Evolutionary conservation across 2,797 vertebrate species (phyloP).

Genomic region (Acropternis orthonyx): DNA sequence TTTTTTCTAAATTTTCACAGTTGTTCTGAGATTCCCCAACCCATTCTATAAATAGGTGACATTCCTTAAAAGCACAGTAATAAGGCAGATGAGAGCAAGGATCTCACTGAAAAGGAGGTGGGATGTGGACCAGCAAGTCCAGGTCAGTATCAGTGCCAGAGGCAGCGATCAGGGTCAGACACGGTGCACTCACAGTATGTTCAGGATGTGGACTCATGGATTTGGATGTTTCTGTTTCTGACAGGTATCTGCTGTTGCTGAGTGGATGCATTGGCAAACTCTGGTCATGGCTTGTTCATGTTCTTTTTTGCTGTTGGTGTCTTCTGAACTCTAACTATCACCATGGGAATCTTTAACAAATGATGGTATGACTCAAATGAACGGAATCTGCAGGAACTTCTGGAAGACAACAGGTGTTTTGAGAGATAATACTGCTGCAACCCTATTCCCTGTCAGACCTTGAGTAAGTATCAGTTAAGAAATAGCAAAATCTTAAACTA

Average conservation of each 20-base stretch:
- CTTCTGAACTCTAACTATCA: not conserved
- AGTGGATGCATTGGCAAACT: not conserved
- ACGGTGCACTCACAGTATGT: not conserved
- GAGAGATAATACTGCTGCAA: not conserved
- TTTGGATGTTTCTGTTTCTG: not conserved
- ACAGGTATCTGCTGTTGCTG: not conserved
- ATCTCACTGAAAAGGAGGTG: not conserved
- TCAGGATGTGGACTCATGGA: not conserved
- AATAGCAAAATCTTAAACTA: not conserved
- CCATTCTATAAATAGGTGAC: not conserved
- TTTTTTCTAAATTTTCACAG: not conserved
- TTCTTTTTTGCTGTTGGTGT: not conserved
- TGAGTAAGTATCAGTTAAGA: not conserved
- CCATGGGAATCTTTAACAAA: not conserved
- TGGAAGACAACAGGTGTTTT: not conserved
- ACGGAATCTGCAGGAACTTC: not conserved
- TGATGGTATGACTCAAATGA: not conserved
- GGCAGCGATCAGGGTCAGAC: not conserved
- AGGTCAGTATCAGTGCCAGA: not conserved
- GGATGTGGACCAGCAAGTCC: fast-evolving
- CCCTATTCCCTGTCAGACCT: not conserved
- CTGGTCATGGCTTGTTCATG: not conserved
- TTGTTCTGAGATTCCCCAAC: not conserved
- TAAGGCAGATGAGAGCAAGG: not conserved
- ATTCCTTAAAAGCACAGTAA: not conserved